Conservation (phyloP, 2,113 vertebrate genomes). For the Hypanus sabinus region DNA sequence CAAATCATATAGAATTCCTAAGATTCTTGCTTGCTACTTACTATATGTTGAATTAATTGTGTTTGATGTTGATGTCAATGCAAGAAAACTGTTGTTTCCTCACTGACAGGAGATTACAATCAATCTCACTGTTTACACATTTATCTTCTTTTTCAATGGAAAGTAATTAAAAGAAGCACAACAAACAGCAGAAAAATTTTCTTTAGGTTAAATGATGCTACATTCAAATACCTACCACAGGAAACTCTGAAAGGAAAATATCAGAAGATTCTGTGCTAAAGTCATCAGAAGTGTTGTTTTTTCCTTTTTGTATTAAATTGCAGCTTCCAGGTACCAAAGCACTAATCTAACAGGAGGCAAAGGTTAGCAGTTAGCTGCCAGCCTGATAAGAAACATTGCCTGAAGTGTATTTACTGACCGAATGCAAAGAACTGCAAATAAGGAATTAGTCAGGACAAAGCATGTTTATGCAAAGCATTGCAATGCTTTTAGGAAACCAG, state of each 20-base stretch:
- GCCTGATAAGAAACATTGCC: slow-evolving; percentile 29
- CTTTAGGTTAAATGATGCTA: not conserved
- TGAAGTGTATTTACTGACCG: slow-evolving; percentile 9
- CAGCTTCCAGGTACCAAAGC: not conserved
- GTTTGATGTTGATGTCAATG: not conserved
- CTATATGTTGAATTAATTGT: slow-evolving; percentile 9
- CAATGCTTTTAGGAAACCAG: slow-evolving; percentile 35
- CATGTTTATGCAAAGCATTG: slow-evolving; percentile 32
- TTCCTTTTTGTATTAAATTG: not conserved
- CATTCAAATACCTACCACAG: not conserved
- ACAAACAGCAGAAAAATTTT: not conserved
- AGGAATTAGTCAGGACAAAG: slow-evolving; percentile 34
- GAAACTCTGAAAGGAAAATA: not conserved
- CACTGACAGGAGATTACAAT: not conserved
- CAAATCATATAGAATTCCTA: not conserved
- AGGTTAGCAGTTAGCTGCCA: slow-evolving; percentile 20
- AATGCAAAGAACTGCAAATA: slow-evolving; percentile 28
- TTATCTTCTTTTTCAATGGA: not conserved
- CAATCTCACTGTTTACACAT: not conserved
- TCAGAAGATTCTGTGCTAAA: not conserved
- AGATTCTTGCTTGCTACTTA: not conserved
- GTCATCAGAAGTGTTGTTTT: not conserved
- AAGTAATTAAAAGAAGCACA: not conserved
- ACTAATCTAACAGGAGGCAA: not conserved
- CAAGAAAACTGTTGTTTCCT: not conserved